A percentile compares a stretch with the other conserved stretches of the same genome.
These are phyloP conservation scores for Perizoma affinitatum DNA, from an alignment of 2,888 invertebrate species.

Conservation along the genomic window DNA sequence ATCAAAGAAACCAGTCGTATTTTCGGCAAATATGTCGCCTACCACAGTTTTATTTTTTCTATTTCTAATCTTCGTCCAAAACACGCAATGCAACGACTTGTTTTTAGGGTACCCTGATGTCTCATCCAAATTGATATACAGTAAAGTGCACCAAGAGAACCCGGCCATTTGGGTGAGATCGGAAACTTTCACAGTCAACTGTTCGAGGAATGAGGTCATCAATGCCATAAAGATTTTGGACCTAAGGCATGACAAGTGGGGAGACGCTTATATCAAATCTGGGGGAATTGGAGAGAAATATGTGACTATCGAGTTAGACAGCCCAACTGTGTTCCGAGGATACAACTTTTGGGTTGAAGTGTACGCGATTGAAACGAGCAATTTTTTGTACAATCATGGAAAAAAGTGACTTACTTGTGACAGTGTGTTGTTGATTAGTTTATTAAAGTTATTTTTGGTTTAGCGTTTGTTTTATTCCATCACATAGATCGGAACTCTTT, in stretches of 20 bases:
- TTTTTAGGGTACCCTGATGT: slow-evolving; percentile 61
- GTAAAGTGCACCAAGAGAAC: slow-evolving; percentile 66
- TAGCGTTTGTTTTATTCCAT: slow-evolving; percentile 3
- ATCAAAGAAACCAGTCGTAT: slow-evolving; percentile 23
- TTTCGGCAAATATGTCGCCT: slow-evolving; percentile 19
- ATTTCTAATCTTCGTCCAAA: slow-evolving; percentile 9
- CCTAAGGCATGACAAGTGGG: slow-evolving; percentile 64
- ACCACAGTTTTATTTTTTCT: slow-evolving; percentile 6
- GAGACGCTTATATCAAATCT: slow-evolving; percentile 61
- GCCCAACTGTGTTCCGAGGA: slow-evolving; percentile 67
- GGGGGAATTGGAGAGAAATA: slow-evolving; percentile 66
- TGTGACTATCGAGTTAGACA: slow-evolving; percentile 66
- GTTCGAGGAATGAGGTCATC: slow-evolving; percentile 62
- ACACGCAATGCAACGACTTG: slow-evolving; percentile 38
- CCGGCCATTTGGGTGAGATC: slow-evolving; percentile 70
- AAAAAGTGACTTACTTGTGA: slow-evolving; percentile 15
- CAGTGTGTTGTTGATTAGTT: slow-evolving; percentile 5
- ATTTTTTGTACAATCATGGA: slow-evolving; percentile 24
- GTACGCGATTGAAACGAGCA: slow-evolving; percentile 41
- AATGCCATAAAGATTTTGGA: slow-evolving; percentile 67
- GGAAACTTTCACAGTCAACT: slow-evolving; percentile 60
- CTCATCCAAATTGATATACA: slow-evolving; percentile 61
- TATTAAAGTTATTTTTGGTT: slow-evolving; percentile 15
- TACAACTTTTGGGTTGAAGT: slow-evolving; percentile 72
- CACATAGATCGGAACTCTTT: too few relatives aligned